Conservation (phyloP, 23 tunicate genomes). For the Corella eumyota region DNA sequence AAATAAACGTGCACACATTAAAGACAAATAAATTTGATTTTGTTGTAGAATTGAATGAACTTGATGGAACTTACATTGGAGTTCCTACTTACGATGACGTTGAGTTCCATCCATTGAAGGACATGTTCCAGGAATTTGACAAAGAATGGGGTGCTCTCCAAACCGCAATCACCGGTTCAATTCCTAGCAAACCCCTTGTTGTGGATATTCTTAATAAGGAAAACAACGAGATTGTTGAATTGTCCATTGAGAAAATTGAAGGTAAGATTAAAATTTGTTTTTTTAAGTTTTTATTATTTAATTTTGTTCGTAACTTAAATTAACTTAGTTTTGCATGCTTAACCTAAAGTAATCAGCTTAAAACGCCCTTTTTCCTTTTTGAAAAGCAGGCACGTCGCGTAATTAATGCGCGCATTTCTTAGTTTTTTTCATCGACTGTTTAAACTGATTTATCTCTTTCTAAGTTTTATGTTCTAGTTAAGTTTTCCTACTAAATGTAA, state of each 20-base stretch:
- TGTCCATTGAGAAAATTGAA: constrained; percentile 30
- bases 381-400: too few species aligned
- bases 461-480: too few species aligned
- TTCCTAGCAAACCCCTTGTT: constrained; percentile 33
- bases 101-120: constrained; percentile 20
- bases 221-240: constrained; percentile 6
- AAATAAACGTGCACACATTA: too few species aligned
- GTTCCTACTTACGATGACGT: constrained; percentile 39
- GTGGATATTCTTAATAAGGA: constrained; percentile 28
- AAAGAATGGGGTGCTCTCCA: constrained; percentile 70
- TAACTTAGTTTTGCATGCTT: too few species aligned
- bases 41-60: constrained; percentile 32
- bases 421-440: too few species aligned
- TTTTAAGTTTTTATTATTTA: neutral
- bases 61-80: constrained; percentile 18
- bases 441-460: too few species aligned
- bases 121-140: constrained; percentile 28
- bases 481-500: too few species aligned
- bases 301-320: too few species aligned
- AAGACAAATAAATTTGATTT: neutral
- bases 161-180: constrained; percentile 47
- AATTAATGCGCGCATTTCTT: too few species aligned
- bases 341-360: too few species aligned
- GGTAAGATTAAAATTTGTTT: constrained; percentile 8
- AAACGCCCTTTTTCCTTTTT: too few species aligned